Evolutionary conservation across 2,113 vertebrate genomes (phyloP).

Genomic region (Uria lomvia): DNA sequence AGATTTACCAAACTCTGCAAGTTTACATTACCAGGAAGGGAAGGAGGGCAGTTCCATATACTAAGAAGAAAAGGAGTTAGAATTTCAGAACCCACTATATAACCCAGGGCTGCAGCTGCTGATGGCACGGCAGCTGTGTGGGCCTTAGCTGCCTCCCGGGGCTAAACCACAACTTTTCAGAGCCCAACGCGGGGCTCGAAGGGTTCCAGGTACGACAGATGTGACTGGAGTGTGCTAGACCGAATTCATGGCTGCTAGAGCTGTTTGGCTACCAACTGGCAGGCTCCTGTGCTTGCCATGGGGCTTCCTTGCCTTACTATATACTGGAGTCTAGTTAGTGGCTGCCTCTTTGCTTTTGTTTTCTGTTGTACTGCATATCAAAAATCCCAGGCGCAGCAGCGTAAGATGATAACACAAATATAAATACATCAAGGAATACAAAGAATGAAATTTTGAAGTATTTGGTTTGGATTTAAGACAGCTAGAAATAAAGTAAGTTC

Average conservation of each 20-base stretch:
- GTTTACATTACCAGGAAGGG: neutral
- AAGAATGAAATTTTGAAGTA: neutral
- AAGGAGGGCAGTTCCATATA: neutral
- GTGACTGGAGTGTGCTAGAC: neutral
- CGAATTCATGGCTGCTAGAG: fast-evolving
- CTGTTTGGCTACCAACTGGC: neutral
- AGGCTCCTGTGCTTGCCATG: neutral
- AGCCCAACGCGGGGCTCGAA: fast-evolving
- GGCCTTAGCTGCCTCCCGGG: neutral
- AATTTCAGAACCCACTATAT: neutral
- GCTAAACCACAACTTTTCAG: neutral
- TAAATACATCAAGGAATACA: neutral
- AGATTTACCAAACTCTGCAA: neutral
- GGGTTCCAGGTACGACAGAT: neutral
- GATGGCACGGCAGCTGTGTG: fast-evolving
- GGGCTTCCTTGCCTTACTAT: neutral
- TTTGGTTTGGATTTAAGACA: neutral
- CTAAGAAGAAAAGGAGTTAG: fast-evolving
- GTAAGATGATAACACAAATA: neutral
- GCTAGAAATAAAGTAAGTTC: neutral
- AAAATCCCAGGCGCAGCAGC: neutral
- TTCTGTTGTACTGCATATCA: neutral
- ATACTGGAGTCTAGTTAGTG: neutral
- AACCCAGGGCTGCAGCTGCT: neutral
- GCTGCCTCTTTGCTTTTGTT: neutral